These are phyloP conservation scores for Dione vanillae DNA, from an alignment of 2,888 invertebrate species.

Conservation along the genomic window DNA sequence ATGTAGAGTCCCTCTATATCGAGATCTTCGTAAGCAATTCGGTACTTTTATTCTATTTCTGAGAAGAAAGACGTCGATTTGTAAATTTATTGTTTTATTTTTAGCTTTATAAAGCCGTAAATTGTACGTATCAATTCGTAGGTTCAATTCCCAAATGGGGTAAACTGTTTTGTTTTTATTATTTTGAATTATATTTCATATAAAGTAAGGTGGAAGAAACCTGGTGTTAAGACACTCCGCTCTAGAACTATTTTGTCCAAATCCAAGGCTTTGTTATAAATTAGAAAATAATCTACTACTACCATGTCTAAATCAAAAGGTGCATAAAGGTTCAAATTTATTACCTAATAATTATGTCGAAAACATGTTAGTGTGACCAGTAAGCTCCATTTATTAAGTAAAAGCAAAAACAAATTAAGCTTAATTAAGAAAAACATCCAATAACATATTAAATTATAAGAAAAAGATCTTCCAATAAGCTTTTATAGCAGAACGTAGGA, in stretches of 20 bases:
- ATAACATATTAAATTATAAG: not conserved
- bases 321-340: no score
- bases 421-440: not conserved
- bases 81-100: not conserved
- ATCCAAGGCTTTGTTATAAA: no score
- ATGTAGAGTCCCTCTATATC: conserved; percentile 7
- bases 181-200: not conserved
- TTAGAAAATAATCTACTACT: no score
- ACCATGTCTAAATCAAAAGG: no score
- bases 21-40: conserved; percentile 18
- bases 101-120: no score
- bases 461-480: not conserved
- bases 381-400: not conserved
- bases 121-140: no score
- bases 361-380: no score
- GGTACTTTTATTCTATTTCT: conserved; percentile 4
- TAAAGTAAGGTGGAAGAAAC: not conserved
- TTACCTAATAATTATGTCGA: no score
- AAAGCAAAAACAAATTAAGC: not conserved
- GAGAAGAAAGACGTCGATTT: not conserved
- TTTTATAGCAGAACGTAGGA: not conserved
- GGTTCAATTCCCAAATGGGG: no score
- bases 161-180: no score
- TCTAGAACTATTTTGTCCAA: no score
- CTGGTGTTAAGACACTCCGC: not conserved